Conservation (phyloP, 2,113 vertebrate species). For the Dolichotis patagonum region DNA sequence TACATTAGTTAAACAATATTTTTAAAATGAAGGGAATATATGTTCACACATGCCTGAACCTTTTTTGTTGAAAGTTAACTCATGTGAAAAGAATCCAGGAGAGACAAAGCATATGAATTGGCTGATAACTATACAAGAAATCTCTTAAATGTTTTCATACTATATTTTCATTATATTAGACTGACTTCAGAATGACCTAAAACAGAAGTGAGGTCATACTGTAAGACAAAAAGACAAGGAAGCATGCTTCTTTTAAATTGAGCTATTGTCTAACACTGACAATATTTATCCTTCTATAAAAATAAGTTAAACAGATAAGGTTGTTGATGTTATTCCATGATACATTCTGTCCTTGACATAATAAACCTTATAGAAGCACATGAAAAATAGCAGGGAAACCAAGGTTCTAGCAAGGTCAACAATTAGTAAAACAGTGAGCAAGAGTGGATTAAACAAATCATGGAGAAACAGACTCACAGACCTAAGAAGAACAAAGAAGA, state of each 20-base stretch:
- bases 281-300: slow-evolving; percentile 60
- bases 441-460: neutral
- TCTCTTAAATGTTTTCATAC: slow-evolving; percentile 37
- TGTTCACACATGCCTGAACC: neutral
- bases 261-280: slow-evolving; percentile 47
- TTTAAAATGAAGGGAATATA: slow-evolving; percentile 22
- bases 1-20: slow-evolving; percentile 19
- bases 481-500: slow-evolving; percentile 9
- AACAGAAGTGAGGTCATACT: neutral
- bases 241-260: slow-evolving; percentile 53
- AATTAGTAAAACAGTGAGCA: slow-evolving; percentile 47
- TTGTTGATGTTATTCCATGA: slow-evolving; percentile 47
- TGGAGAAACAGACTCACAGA: neutral
- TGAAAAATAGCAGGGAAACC: slow-evolving; percentile 33
- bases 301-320: slow-evolving; percentile 59
- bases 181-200: slow-evolving; percentile 50
- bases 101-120: neutral
- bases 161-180: slow-evolving; percentile 46
- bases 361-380: slow-evolving; percentile 47
- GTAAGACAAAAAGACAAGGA: slow-evolving; percentile 22
- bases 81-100: neutral
- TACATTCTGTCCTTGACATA: slow-evolving; percentile 35
- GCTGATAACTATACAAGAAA: slow-evolving; percentile 33
- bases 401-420: slow-evolving; percentile 11
- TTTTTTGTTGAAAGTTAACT: neutral